These are phyloP conservation scores for Siniperca chuatsi DNA, from an alignment of 2,113 vertebrate genomes.

Conservation along the genomic window DNA sequence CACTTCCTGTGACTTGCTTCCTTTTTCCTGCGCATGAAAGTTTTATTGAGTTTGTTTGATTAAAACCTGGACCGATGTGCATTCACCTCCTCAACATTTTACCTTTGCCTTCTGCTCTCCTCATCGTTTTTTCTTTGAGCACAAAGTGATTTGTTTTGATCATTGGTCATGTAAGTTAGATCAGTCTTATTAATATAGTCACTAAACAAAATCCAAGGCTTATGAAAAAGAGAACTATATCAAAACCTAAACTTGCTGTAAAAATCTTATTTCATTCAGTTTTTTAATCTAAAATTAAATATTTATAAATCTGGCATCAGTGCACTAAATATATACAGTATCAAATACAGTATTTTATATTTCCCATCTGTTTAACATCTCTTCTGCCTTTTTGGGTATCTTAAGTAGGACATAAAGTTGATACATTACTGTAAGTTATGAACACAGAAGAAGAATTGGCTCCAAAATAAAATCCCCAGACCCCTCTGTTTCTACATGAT, in stretches of 20 bases:
- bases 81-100: constrained; percentile 78
- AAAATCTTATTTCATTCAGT: not conserved
- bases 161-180: not conserved
- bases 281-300: constrained; percentile 10
- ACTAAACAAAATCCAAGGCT: constrained; percentile 13
- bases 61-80: constrained; percentile 66
- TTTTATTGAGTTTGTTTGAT: constrained; percentile 56
- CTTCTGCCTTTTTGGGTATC: not conserved
- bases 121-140: constrained; percentile 55
- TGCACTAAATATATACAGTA: not conserved
- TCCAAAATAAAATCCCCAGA: constrained; percentile 22
- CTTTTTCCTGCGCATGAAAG: constrained; percentile 88
- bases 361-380: constrained; percentile 22
- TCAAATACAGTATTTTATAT: not conserved
- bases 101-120: constrained; percentile 53
- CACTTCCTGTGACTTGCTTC: constrained; percentile 93
- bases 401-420: constrained; percentile 8
- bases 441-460: constrained; percentile 10
- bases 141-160: constrained; percentile 76
- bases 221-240: not conserved
- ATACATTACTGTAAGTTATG: not conserved
- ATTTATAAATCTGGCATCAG: constrained; percentile 1
- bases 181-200: not conserved
- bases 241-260: constrained; percentile 7
- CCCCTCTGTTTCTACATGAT: constrained; percentile 37